Evolutionary conservation across 2,113 vertebrate species (phyloP).

Genomic region (Siphamia tubifer): DNA sequence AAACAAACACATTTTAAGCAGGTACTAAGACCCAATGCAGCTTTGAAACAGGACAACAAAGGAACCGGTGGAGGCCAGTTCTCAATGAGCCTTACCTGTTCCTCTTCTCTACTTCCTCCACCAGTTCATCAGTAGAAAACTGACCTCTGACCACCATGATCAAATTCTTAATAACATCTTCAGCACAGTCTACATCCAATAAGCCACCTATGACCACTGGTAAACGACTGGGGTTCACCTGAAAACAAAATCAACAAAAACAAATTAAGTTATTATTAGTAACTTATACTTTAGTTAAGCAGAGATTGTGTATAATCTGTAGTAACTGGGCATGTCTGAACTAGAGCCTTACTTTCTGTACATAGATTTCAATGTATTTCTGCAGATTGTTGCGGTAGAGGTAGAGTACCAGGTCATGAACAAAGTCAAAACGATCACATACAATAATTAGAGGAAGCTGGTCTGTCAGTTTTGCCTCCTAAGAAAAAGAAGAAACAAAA

Average conservation of each 20-base stretch:
- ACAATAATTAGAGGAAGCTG: slow-evolving; percentile 95
- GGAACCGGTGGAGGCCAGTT: not conserved
- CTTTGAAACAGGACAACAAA: too few species aligned
- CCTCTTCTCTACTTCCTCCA: slow-evolving; percentile 93
- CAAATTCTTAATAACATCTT: slow-evolving; percentile 93
- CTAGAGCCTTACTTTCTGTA: slow-evolving; percentile 86
- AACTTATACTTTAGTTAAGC: not conserved
- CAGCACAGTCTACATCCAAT: slow-evolving; percentile 92
- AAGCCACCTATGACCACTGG: slow-evolving; percentile 92
- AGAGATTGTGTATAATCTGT: not conserved
- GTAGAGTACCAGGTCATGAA: slow-evolving; percentile 92
- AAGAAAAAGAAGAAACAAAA: not conserved
- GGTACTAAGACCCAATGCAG: not conserved
- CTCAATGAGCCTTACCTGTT: slow-evolving; percentile 80
- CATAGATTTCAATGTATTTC: slow-evolving; percentile 95
- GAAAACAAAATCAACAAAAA: slow-evolving; percentile 1
- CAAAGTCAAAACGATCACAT: slow-evolving; percentile 92
- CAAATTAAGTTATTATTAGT: too few species aligned
- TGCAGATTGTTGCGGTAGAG: slow-evolving; percentile 92
- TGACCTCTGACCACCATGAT: slow-evolving; percentile 92
- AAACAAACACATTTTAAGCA: too few species aligned
- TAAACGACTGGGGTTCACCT: slow-evolving; percentile 93
- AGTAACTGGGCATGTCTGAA: not conserved
- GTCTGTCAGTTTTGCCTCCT: slow-evolving; percentile 94
- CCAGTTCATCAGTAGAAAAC: slow-evolving; percentile 93